Percentiles rank a stretch among this genome's conserved stretches.
phyloP scores from a whole-genome alignment of 2,888 invertebrate species.

The Syrista parreyssii region DNA sequence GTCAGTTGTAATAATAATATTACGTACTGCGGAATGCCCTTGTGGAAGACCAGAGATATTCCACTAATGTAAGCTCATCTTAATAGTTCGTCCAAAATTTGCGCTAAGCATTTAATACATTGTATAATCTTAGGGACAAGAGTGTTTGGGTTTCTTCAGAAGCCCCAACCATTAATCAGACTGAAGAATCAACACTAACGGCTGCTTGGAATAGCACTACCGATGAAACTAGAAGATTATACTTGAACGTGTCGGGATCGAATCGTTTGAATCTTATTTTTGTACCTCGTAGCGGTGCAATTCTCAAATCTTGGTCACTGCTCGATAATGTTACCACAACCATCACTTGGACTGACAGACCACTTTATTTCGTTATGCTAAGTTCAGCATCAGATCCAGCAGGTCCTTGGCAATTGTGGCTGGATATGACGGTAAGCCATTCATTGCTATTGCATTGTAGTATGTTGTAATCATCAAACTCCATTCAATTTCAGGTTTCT shows the following conservation, averaged over 20 bases:
- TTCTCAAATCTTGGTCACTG: conserved; percentile 14
- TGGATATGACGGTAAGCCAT: conserved; percentile 13
- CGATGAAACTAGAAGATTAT: conserved; percentile 7
- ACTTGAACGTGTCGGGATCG: conserved; percentile 14
- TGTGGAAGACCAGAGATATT: conserved; percentile 17
- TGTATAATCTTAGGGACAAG: neutral
- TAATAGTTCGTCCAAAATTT: neutral
- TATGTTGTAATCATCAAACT: neutral
- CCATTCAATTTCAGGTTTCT: conserved; percentile 9
- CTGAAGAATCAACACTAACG: conserved; percentile 12
- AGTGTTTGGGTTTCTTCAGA: conserved; percentile 16
- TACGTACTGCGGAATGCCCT: conserved; percentile 12
- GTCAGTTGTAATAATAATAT: conserved; percentile 8
- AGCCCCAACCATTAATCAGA: conserved; percentile 10
- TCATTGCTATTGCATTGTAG: neutral
- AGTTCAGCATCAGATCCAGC: conserved; percentile 13
- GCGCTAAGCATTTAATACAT: neutral
- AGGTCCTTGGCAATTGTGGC: conserved; percentile 10
- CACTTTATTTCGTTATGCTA: conserved; percentile 11
- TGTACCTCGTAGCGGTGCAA: conserved; percentile 13
- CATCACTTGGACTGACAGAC: conserved; percentile 8
- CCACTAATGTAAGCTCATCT: neutral
- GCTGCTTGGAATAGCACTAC: conserved; percentile 13
- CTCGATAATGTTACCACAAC: conserved; percentile 5
- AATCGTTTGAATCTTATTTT: conserved; percentile 13